A percentile compares a stretch with the other conserved stretches of the same genome.
Conservation (phyloP, 2,888 invertebrate genomes). For the Lasioglossum pauxillum region DNA sequence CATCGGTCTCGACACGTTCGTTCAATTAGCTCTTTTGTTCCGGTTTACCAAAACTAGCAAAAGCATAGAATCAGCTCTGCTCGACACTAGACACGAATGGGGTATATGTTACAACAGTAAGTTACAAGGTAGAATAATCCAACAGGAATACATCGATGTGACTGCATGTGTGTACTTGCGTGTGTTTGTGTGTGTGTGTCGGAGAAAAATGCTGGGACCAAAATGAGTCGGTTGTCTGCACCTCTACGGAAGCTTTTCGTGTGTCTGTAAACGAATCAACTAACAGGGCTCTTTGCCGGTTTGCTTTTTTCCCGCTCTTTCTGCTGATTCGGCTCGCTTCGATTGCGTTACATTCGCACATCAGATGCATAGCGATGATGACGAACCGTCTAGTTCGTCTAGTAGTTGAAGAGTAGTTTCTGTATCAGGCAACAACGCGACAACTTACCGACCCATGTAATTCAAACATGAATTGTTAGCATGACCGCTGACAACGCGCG, state of each 20-base stretch:
- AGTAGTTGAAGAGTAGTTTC: not conserved
- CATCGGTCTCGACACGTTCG: not conserved
- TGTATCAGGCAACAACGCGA: not conserved
- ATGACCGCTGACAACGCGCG: constrained; percentile 27
- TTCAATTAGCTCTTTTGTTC: constrained; percentile 24
- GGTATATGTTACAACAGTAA: constrained; percentile 77
- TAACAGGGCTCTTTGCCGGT: not conserved
- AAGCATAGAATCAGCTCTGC: constrained; percentile 80
- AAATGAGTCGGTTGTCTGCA: constrained; percentile 52
- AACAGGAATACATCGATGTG: constrained; percentile 71
- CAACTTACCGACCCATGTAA: constrained; percentile 55
- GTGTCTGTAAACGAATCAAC: not conserved
- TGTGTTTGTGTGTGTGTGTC: not conserved
- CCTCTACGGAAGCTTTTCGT: not conserved
- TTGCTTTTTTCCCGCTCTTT: not conserved
- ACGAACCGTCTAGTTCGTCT: not conserved
- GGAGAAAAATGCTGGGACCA: constrained; percentile 59
- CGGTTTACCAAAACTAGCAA: constrained; percentile 64
- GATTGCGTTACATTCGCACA: not conserved
- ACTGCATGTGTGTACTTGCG: constrained; percentile 25
- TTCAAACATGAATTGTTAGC: constrained; percentile 33
- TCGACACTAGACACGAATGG: constrained; percentile 80
- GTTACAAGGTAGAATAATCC: constrained; percentile 77
- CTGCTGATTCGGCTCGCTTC: not conserved
- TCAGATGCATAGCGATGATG: not conserved